Evolutionary conservation across 2,888 invertebrate species (phyloP), one percentile per base, ranked within the genome.

Genomic region (Tillus elongatus): DNA sequence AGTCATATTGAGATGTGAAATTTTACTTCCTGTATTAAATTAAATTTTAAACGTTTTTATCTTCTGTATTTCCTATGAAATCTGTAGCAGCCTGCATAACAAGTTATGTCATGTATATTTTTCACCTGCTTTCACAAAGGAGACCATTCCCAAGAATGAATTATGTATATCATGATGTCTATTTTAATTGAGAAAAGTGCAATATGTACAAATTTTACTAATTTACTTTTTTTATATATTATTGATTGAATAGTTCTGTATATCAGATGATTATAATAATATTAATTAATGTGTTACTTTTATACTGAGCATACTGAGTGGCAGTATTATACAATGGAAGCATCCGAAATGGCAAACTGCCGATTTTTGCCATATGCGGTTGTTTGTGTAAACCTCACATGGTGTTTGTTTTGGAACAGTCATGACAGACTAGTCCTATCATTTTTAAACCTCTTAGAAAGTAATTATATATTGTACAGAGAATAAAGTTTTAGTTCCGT

Each of bases 161-260:
- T 45, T 6, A 10, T 29, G 8, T 28, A 30, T 29, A 35, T 26
- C 13, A 14, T 35, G 35, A 53, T 50, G 47, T 51, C 49, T 56
- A 60, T 54, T 56, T 54, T 57, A 57, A 57, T 60, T 56, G 57
- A n/a, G n/a, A 55, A 73, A 75, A 75, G 77, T 77, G 77, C 77
- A 77, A 77, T 77, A 77, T 77, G 76, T 77, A 77, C 76, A 77
- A 77, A 77, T 76, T 75, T 74, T 74, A 73, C 62, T 66, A 65
- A 65, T 64, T 63, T 61, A 57, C 55, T 56, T 63, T 64, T 61
- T 63, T 58, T 60, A 55, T 56, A 57, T 60, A 57, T 50, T 52
- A 58, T 56, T 58, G 57, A 57, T 36, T 58, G 57, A 56, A 58
- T 64, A 63, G 54, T 56, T 55, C 57, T 62, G 60, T 61, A 63